These are phyloP conservation scores for Herminia tarsipennalis DNA, from an alignment of 2,888 invertebrate genomes.

Conservation along the genomic window DNA sequence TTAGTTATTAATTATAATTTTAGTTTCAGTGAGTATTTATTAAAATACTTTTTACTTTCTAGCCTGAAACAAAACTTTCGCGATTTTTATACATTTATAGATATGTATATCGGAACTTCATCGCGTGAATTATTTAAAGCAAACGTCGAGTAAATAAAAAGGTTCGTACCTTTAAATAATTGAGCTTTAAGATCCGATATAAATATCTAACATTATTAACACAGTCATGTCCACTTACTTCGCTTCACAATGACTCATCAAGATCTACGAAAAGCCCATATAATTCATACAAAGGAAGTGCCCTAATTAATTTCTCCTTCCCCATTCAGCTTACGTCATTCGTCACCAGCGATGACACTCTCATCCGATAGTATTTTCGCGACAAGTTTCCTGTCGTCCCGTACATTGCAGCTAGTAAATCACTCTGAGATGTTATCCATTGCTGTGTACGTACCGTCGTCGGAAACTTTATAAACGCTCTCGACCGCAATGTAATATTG, in stretches of 20 bases:
- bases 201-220: too few relatives aligned
- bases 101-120: too few relatives aligned
- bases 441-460: constrained; percentile 46
- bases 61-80: too few relatives aligned
- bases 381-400: constrained; percentile 19
- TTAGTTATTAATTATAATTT: too few relatives aligned
- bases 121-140: too few relatives aligned
- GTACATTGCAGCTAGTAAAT: constrained; percentile 49
- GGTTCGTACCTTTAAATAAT: too few relatives aligned
- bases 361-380: constrained; percentile 12
- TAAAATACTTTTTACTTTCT: too few relatives aligned
- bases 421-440: constrained; percentile 56
- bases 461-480: constrained; percentile 41
- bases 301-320: constrained; percentile 27
- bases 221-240: too few relatives aligned
- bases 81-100: too few relatives aligned
- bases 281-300: constrained; percentile 10
- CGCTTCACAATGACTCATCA: background rate
- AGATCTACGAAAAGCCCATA: background rate
- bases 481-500: constrained; percentile 12
- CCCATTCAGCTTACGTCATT: constrained; percentile 32
- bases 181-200: too few relatives aligned
- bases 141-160: too few relatives aligned
- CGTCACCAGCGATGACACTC: constrained; percentile 34
- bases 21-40: too few relatives aligned